phyloP scores from a whole-genome alignment of 53 echinoderm and acorn worm genomes.

The Holothuria scabra region DNA sequence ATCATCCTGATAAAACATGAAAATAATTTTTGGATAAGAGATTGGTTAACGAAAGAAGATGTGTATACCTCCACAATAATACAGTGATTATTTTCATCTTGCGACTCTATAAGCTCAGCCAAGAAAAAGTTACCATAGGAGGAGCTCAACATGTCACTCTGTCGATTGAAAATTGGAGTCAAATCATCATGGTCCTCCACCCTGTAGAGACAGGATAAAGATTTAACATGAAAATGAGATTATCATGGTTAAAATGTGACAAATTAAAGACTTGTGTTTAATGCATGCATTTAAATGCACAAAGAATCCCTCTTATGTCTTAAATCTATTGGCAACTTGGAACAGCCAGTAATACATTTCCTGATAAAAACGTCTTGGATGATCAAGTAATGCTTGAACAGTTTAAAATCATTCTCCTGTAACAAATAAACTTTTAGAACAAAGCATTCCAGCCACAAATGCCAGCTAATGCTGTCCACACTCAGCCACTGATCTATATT shows the following conservation, averaged over 20 bases:
- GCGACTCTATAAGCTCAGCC: constrained; percentile 96
- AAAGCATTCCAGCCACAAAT: too few relatives aligned
- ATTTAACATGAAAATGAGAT: neutral
- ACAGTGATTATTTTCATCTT: constrained; percentile 86
- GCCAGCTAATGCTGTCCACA: neutral
- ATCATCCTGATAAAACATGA: too few relatives aligned
- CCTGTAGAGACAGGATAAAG: constrained; percentile 37
- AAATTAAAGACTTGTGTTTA: too few relatives aligned
- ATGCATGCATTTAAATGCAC: too few relatives aligned
- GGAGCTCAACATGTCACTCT: constrained; percentile 99
- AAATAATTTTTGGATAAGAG: neutral
- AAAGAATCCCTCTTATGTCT: too few relatives aligned
- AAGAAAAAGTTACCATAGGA: constrained; percentile 93
- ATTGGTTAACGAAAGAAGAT: neutral
- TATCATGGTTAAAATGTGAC: too few relatives aligned
- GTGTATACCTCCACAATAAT: constrained; percentile 86
- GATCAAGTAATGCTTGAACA: too few relatives aligned
- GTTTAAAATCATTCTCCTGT: too few relatives aligned
- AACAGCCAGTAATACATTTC: too few relatives aligned
- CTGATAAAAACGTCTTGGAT: too few relatives aligned
- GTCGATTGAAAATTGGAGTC: constrained; percentile 99
- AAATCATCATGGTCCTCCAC: constrained; percentile 99
- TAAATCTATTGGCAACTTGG: too few relatives aligned
- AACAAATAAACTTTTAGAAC: too few relatives aligned
- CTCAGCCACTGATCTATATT: neutral